Percentiles rank a stretch among this genome's conserved stretches.
These are phyloP conservation scores for Epizoanthus stellaris DNA, from an alignment of 92 coral and sea anemone genomes.

Conservation along the genomic window DNA sequence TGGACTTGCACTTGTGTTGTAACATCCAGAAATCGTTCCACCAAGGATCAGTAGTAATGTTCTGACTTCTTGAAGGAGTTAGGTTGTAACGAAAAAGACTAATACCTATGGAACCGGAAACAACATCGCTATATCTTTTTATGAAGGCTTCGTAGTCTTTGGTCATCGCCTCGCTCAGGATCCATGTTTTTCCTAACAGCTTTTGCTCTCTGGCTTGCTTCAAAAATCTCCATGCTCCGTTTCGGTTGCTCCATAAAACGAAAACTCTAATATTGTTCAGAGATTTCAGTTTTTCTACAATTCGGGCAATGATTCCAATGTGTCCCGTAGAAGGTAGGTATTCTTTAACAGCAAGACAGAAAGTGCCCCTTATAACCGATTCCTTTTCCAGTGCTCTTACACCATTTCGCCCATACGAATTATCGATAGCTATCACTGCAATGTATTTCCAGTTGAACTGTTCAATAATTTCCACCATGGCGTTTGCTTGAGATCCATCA, in stretches of 20 bases:
- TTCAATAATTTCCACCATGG: constrained; percentile 61
- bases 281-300: constrained; percentile 59
- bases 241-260: constrained; percentile 66
- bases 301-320: constrained; percentile 45
- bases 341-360: constrained; percentile 9
- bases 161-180: constrained; percentile 2
- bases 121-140: background rate
- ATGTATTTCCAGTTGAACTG: too few species aligned
- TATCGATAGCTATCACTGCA: background rate
- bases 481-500: constrained; percentile 75
- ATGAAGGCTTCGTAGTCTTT: constrained; percentile 32
- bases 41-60: background rate
- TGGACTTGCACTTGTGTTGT: background rate
- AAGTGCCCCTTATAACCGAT: constrained; percentile 51
- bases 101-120: background rate
- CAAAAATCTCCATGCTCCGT: constrained; percentile 42
- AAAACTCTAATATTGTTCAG: constrained; percentile 58
- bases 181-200: too few species aligned
- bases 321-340: constrained; percentile 62
- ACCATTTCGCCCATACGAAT: constrained; percentile 78
- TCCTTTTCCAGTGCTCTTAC: constrained; percentile 68
- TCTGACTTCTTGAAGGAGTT: background rate
- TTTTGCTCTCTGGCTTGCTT: too few species aligned
- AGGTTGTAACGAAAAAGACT: background rate
- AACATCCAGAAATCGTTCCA: background rate